Base-by-base conservation (phyloP, 2,888 invertebrate genomes). In the Eupithecia abbreviata region DNA sequence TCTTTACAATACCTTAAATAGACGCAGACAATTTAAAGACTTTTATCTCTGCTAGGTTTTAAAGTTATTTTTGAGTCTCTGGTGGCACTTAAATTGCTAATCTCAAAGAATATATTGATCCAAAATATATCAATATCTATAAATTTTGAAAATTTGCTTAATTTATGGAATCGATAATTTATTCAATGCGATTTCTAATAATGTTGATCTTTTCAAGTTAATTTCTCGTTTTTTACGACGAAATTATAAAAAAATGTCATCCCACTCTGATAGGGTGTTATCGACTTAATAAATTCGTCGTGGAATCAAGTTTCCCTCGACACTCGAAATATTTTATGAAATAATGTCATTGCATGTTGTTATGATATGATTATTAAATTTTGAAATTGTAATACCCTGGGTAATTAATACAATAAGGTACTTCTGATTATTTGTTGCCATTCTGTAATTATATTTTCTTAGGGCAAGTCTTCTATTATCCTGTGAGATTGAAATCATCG, bases 121-220 rank as follows among this genome's bases (percentile, higher is more conserved):
- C 15, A 51, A 51, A 51, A 2, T 10, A 13, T 58, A 58, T 58
- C 7, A 1, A 51, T 51, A 18, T 58, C 9, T 9, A 18, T 58
- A 47, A 62, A 74, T 76, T 78, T 72, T 30, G 55, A 72, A 76
- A 72, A 15, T 71, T 55, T 71, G 18, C 12, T 45, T 18, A 18
- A 69, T 69, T 49, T 69, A 69, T 49, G 49, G 12, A 18, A 18
- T 4, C 30, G 69, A 45, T 30, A 30, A 30, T 68, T 65, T 13
- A 41, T 66, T 66, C 66, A 15, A 6, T 15, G 3, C 66, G 66
- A 66, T 66, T 4, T 41, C 62, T 62, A 49, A 18, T 43, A 43
- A 67, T 15, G 18, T 69, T 45, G 10, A 69, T 69, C 30, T 69
- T 18, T 49, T 69, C 10, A 43, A 30, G 47, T 69, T 47, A 12